Evolutionary conservation across 2,888 invertebrate genomes (phyloP), one percentile per base, ranked within the genome.

Genomic region (Germaria angustata): DNA sequence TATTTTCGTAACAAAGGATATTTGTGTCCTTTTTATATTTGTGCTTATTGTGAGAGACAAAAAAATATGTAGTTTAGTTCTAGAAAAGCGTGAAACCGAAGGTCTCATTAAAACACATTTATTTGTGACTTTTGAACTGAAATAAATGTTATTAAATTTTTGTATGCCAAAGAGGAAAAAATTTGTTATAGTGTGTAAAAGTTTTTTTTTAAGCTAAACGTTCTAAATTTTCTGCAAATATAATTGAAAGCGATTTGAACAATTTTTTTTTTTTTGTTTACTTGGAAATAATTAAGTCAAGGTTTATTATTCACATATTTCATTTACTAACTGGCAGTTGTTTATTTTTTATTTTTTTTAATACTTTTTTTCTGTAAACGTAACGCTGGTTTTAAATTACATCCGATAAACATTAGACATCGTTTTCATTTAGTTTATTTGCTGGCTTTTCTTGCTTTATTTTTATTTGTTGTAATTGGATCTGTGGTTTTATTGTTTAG

Each of bases 271-370:
- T 55, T 55, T 28, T 11, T 36, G 75, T 59, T 24, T 68, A 15
- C 41, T 69, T 69, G 11, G 36, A 36, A 32, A 55, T 81, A 84
- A 86, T 86, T 83, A 84, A 84, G 86, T 84, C 86, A 86, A 85
- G 86, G 84, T 84, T 84, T 84, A 79, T 85, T 79, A 41, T 55
- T 39, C 44, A 53, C 11, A 32, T 69, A 69, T 36, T 82, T 75
- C 71, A 82, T 79, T 78, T 78, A 81, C 69, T 81, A 39, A 53
- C 63, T 59, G 65, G 15, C 28, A 2, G 13, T 41, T 17, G 24
- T 9, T 59, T 49, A 57, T 32, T 9, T 59, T 49, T 66, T 32
- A 49, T 65, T 17, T 15, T 7, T 66, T 20, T 15, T 44, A 41
- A 53, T 55, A 34, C 6, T 34, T 36, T 65, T 53, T 44, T 69